These are phyloP conservation scores for Sinopyrophorus schimmeli DNA, from an alignment of 2,888 invertebrate species.

Conservation along the genomic window DNA sequence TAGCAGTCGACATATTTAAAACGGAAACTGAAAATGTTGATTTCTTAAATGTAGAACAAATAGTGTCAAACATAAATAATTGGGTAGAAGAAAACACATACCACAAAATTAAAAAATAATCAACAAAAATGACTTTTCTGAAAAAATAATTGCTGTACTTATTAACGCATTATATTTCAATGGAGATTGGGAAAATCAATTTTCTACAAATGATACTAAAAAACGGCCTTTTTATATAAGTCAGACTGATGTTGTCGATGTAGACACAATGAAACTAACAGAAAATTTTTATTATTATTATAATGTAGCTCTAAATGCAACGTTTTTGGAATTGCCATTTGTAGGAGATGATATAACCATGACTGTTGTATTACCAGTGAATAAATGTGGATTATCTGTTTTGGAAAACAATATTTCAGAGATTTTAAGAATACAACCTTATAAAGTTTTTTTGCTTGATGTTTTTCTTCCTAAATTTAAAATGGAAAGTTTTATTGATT, in stretches of 20 bases:
- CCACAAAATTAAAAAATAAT: slow-evolving; percentile 47
- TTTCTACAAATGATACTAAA: slow-evolving; percentile 32
- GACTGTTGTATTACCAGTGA: slow-evolving; percentile 31
- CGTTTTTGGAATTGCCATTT: slow-evolving; percentile 45
- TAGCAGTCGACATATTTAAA: slow-evolving; percentile 64
- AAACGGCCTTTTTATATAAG: slow-evolving; percentile 39
- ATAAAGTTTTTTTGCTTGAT: slow-evolving; percentile 19
- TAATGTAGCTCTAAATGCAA: slow-evolving; percentile 39
- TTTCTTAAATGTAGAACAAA: slow-evolving; percentile 34
- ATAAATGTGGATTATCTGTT: slow-evolving; percentile 24
- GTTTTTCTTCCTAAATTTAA: slow-evolving; percentile 35
- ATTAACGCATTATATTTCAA: slow-evolving; percentile 51
- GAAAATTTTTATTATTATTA: slow-evolving; percentile 43
- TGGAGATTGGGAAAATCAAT: slow-evolving; percentile 41
- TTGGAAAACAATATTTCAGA: slow-evolving; percentile 25
- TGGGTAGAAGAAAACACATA: slow-evolving; percentile 50
- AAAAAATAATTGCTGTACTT: slow-evolving; percentile 42
- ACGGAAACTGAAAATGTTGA: slow-evolving; percentile 59
- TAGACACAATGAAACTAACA: slow-evolving; percentile 45
- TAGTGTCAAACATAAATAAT: slow-evolving; percentile 45
- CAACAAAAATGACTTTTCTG: slow-evolving; percentile 34
- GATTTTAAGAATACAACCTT: slow-evolving; percentile 23
- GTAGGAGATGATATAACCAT: slow-evolving; percentile 32
- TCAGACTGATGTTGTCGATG: slow-evolving; percentile 35
- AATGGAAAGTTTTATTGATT: slow-evolving; percentile 47